Conservation (phyloP, 2,113 vertebrate species). For the Pangasianodon hypophthalmus region DNA sequence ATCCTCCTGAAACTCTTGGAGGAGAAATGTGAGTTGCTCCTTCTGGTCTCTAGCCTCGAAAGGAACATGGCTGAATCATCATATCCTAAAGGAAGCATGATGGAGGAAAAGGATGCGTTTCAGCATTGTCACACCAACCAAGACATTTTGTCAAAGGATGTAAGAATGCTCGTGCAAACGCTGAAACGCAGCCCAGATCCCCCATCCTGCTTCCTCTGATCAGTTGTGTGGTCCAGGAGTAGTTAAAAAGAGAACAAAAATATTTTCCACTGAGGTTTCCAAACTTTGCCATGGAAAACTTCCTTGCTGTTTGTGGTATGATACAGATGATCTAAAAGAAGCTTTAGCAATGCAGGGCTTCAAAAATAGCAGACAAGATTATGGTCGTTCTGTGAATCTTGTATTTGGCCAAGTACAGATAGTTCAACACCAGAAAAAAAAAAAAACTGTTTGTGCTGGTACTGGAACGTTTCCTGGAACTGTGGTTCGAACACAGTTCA, state of each 20-base stretch:
- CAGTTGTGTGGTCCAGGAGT: not conserved
- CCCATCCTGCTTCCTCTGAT: constrained; percentile 13
- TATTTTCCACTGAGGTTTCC: constrained; percentile 4
- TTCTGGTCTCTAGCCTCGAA: not conserved
- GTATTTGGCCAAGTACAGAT: not conserved
- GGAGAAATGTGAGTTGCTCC: not conserved
- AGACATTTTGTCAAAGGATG: constrained; percentile 4
- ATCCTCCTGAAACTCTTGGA: not conserved
- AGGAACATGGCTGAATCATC: not conserved
- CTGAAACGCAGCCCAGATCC: not conserved
- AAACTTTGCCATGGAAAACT: not conserved
- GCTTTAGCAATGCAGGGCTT: not conserved
- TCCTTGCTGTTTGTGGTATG: not conserved
- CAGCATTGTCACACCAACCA: not conserved
- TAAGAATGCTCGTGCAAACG: not conserved
- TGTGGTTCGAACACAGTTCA: not conserved
- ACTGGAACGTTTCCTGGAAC: not conserved
- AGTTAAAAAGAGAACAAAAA: not conserved
- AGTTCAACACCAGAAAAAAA: not conserved
- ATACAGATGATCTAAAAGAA: not conserved
- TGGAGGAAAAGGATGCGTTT: not conserved
- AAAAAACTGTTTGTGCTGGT: not conserved
- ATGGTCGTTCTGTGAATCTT: not conserved
- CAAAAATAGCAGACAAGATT: not conserved
- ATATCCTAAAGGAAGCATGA: not conserved